Base-by-base conservation (phyloP, 2,113 vertebrate species). In the Solea senegalensis region DNA sequence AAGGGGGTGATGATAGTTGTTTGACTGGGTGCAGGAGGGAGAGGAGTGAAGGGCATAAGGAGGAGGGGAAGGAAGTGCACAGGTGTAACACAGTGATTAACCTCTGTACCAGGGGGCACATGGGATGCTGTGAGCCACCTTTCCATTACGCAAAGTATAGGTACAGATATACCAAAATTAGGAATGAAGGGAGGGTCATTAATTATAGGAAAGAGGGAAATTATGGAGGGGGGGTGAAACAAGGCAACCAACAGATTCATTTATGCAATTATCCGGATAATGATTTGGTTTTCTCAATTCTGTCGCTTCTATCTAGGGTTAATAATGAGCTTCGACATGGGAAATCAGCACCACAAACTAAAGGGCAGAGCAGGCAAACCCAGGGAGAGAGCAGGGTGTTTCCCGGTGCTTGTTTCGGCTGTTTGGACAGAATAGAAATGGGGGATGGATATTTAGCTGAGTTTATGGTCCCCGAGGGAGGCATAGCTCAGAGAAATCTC, bases 241-340 rank as follows among this genome's bases (percentile, higher is more conserved):
- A 60, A 53, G 65, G 72, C 82, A 83, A 80, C 71, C 74, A 78
- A 76, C 64, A 74, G 60, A 72, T 75, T 69, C 50, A 85, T 78
- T 80, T 83, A 82, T 83, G 78, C 84, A 81, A 90, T 86, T 89
- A 87, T 83, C 58, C 61, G 26, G 72, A 78, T 84, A 80, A 86
- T 79, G 43, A 81, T 90, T 89, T 84, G 76, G 73, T 75, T 76
- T 80, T 77, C 73, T 68, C 48, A 45, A 78, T 48, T 84, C 48
- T 57, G 54, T 71, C 39, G 55, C 57, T 62, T 40, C 48, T 21
- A 5, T 48, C 14, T 57, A 48, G 34, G 58, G 15, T 54, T 79
- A 71, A 58, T 88, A 66, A 86, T 85, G 68, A 76, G 81, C 55
- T 21, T 50, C 54, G 16, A 51, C 69, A 16, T 70, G 81, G 64